Evolutionary conservation across 2,888 invertebrate genomes (phyloP).

Genomic region (Eugnorisma glareosa): DNA sequence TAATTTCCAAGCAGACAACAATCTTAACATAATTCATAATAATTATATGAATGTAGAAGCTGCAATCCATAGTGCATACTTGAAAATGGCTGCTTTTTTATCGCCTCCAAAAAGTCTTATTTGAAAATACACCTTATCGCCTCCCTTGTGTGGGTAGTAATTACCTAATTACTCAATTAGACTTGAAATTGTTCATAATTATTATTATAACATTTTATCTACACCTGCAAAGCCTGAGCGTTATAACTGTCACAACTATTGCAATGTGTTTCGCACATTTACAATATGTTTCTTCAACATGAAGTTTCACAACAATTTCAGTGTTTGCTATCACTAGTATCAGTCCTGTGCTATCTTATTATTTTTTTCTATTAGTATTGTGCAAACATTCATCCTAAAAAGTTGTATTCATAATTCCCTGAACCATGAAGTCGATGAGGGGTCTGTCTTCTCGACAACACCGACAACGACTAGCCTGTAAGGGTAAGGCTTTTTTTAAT

Average conservation of each 20-base stretch:
- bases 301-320: constrained; percentile 39
- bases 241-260: constrained; percentile 30
- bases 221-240: neutral
- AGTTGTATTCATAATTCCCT: constrained; percentile 15
- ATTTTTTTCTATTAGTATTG: constrained; percentile 20
- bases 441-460: neutral
- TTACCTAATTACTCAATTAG: neutral
- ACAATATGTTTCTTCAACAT: constrained; percentile 16
- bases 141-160: neutral
- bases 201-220: constrained; percentile 27
- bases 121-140: constrained; percentile 14
- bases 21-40: neutral
- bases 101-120: neutral
- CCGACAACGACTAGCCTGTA: neutral
- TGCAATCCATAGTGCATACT: neutral
- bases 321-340: constrained; percentile 3
- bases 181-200: neutral
- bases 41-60: neutral
- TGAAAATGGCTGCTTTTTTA: constrained; percentile 4
- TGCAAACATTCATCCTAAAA: constrained; percentile 10
- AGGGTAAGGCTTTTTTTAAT: neutral
- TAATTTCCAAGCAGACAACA: neutral
- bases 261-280: constrained; percentile 21
- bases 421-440: neutral
- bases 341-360: constrained; percentile 2